A percentile compares a stretch with the other conserved stretches of the same genome.
Evolutionary conservation across 1,140 invertebrate genomes (phyloP).

Genomic region (Drosophila baimaii): DNA sequence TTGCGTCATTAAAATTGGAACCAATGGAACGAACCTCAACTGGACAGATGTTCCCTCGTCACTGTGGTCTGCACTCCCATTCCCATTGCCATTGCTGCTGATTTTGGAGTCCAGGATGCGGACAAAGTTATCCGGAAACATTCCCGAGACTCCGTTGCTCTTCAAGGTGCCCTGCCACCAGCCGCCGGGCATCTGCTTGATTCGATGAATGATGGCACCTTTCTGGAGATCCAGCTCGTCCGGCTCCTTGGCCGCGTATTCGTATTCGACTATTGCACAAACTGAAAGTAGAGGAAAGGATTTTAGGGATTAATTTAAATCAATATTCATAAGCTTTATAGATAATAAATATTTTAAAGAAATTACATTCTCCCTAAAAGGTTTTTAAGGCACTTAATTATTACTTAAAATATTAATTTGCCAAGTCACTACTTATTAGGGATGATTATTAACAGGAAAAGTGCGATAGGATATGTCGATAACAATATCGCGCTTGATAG

Average conservation of each 20-base stretch:
- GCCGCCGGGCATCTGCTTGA: conserved; percentile 93
- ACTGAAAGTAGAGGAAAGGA: conserved; percentile 85
- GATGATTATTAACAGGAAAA: too few species aligned
- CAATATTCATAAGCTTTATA: not conserved
- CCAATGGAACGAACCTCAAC: conserved; percentile 70
- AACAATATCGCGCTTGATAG: too few species aligned
- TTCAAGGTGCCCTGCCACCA: conserved; percentile 98
- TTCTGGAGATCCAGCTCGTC: conserved; percentile 94
- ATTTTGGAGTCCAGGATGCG: conserved; percentile 86
- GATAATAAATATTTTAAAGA: not conserved
- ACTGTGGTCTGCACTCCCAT: conserved; percentile 68
- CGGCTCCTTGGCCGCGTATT: conserved; percentile 91
- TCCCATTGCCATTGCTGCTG: conserved; percentile 61
- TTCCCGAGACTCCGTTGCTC: conserved; percentile 91
- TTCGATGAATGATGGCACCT: conserved; percentile 94
- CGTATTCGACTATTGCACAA: conserved; percentile 92
- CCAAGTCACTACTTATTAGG: too few species aligned
- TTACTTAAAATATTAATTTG: not conserved
- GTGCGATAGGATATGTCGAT: too few species aligned
- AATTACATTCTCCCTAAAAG: not conserved
- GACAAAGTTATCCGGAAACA: conserved; percentile 99
- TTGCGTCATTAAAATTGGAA: conserved; percentile 44
- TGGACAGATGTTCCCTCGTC: conserved; percentile 63
- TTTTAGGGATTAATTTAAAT: not conserved
- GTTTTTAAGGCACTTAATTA: not conserved